These are phyloP conservation scores for Campylomormyrus numenius DNA, from an alignment of 2,113 vertebrate genomes.

Conservation along the genomic window DNA sequence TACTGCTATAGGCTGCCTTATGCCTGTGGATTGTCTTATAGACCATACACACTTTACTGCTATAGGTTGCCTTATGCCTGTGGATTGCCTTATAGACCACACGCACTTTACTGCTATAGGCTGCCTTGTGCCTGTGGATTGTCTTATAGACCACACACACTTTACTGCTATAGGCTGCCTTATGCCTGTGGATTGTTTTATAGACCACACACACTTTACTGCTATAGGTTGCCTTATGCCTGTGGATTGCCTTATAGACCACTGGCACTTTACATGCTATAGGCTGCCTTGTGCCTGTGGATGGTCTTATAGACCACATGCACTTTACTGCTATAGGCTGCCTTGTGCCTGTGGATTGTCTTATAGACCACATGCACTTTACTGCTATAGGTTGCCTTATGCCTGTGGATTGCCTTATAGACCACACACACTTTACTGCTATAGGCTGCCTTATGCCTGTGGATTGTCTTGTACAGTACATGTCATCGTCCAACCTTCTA, in stretches of 20 bases:
- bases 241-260: no score
- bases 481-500: neutral
- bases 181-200: neutral
- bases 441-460: neutral
- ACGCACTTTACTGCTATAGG: no score
- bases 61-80: neutral
- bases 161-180: neutral
- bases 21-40: no score
- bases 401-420: no score
- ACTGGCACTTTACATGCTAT: neutral
- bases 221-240: neutral
- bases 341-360: no score
- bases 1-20: no score
- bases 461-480: neutral
- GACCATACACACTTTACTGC: neutral
- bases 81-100: no score
- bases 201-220: neutral
- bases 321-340: no score
- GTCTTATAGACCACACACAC: neutral
- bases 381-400: no score
- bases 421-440: neutral
- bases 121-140: no score
- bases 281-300: no score
- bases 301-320: neutral
- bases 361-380: no score